These are phyloP conservation scores for Aplysina aerophoba DNA, from an alignment of 37 sponge, comb jelly and placozoan species.

Conservation along the genomic window DNA sequence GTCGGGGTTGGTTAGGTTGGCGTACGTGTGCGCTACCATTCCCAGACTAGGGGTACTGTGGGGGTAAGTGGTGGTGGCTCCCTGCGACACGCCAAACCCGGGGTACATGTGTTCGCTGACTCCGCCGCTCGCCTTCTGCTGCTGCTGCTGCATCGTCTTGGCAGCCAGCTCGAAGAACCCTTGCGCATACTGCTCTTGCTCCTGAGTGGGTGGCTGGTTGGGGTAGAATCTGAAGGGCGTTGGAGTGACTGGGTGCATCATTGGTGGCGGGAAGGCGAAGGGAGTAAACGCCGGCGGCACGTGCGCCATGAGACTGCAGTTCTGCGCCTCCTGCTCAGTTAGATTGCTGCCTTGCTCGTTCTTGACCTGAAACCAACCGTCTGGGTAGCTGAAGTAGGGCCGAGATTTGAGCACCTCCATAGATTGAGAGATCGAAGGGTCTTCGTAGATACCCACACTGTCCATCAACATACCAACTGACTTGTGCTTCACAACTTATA, in stretches of 20 bases:
- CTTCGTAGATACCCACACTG: constrained; percentile 26
- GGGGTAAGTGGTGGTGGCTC: neutral
- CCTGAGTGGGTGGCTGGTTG: constrained; percentile 51
- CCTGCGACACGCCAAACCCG: neutral
- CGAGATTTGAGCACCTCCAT: constrained; percentile 25
- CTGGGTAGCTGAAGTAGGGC: constrained; percentile 29
- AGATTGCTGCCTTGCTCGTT: constrained; percentile 11
- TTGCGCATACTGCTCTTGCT: constrained; percentile 84
- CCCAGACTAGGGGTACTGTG: constrained; percentile 53
- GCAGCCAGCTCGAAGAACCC: constrained; percentile 74
- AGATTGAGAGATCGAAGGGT: neutral
- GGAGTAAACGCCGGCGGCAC: constrained; percentile 33
- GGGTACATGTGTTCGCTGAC: too few relatives aligned
- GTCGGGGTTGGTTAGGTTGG: constrained; percentile 49
- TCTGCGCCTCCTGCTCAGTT: neutral
- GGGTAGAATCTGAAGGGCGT: constrained; percentile 35
- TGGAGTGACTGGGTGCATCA: constrained; percentile 38
- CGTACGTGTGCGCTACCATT: constrained; percentile 70
- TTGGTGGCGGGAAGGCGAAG: constrained; percentile 12
- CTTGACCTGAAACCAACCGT: constrained; percentile 24
- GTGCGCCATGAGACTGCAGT: constrained; percentile 28
- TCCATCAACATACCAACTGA: constrained; percentile 31
- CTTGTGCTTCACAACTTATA: neutral
- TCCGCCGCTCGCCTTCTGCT: constrained; percentile 5
- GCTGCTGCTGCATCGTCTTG: constrained; percentile 44